Conservation (phyloP, 2,797 vertebrate genomes). For the Pipistrellus kuhlii region DNA sequence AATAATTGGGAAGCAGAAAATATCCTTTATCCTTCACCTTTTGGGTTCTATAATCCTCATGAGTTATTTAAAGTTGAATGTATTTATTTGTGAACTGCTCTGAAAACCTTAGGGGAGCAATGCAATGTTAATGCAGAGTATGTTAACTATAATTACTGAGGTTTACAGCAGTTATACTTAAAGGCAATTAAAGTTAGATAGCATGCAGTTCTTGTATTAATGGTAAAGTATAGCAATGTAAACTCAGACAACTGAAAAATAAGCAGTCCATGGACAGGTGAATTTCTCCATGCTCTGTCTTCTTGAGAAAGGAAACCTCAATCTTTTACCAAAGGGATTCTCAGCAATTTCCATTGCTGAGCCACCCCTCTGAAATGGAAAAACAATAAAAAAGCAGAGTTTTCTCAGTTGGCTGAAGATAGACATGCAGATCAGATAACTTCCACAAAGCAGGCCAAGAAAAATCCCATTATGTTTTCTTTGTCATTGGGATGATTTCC, state of each 20-base stretch:
- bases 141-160: constrained; percentile 75
- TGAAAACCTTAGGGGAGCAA: constrained; percentile 57
- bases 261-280: not conserved
- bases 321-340: constrained; percentile 13
- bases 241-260: constrained; percentile 59
- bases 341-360: not conserved
- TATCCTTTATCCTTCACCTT: constrained; percentile 61
- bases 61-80: constrained; percentile 72
- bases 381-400: not conserved
- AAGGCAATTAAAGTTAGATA: constrained; percentile 75
- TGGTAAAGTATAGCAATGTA: constrained; percentile 45
- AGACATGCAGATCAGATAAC: constrained; percentile 19
- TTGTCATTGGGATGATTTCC: constrained; percentile 48
- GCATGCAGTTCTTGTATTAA: constrained; percentile 55
- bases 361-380: constrained; percentile 47
- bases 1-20: constrained; percentile 52
- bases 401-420: constrained; percentile 20
- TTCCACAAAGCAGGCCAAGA: constrained; percentile 40
- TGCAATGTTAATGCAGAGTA: constrained; percentile 63
- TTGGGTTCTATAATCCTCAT: constrained; percentile 57
- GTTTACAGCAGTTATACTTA: constrained; percentile 73
- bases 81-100: constrained; percentile 65
- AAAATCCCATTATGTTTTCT: constrained; percentile 24
- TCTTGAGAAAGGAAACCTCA: constrained; percentile 50
- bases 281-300: not conserved